Evolutionary conservation across 2,797 vertebrate genomes (phyloP).

Genomic region (Liasis olivaceus): DNA sequence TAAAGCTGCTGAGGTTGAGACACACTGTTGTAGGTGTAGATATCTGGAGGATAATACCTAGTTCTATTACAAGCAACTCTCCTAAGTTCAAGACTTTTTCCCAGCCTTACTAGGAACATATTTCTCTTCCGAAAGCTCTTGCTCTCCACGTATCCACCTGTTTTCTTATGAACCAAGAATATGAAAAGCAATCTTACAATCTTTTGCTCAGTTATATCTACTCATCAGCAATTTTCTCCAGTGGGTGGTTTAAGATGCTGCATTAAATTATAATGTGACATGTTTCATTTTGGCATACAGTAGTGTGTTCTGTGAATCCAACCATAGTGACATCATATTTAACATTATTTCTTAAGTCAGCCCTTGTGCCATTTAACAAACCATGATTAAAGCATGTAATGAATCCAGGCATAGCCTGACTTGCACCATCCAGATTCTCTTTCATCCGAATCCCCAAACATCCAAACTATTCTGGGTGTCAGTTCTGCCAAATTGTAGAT

Average conservation of each 20-base stretch:
- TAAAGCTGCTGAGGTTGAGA: too few species aligned
- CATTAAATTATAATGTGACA: background rate
- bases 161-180: background rate
- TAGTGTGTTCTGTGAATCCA: background rate
- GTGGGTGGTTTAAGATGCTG: background rate
- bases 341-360: background rate
- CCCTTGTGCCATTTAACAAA: background rate
- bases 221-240: background rate
- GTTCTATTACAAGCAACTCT: background rate
- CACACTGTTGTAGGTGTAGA: too few species aligned
- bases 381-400: background rate
- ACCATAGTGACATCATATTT: background rate
- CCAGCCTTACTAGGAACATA: background rate
- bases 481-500: background rate
- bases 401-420: background rate
- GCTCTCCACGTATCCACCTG: background rate
- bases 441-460: background rate
- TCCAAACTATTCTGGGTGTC: background rate
- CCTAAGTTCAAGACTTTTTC: background rate
- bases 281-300: background rate
- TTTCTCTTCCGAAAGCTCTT: background rate
- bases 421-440: background rate
- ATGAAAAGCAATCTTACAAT: background rate
- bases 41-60: too few species aligned
- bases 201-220: background rate